A percentile compares a stretch with the other conserved stretches of the same genome.
These are phyloP conservation scores for Galeruca laticollis DNA, from an alignment of 2,888 invertebrate genomes.

Conservation along the genomic window DNA sequence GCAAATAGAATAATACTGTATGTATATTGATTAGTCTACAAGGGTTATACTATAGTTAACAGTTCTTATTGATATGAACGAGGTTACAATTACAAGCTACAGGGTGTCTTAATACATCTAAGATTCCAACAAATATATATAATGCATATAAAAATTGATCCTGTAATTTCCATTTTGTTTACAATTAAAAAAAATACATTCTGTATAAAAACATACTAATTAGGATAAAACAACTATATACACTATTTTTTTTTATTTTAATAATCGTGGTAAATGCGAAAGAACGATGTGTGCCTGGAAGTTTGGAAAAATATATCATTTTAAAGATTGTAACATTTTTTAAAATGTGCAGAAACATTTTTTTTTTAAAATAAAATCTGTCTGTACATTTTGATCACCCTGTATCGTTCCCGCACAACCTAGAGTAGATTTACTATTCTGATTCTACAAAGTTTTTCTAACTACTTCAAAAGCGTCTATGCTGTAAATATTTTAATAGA, in stretches of 20 bases:
- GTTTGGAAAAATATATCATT: conserved; percentile 20
- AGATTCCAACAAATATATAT: neutral
- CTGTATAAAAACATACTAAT: neutral
- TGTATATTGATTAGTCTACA: conserved; percentile 37
- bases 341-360: conserved; percentile 21
- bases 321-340: conserved; percentile 7
- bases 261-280: neutral
- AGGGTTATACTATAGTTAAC: conserved; percentile 36
- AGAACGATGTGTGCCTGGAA: neutral
- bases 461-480: conserved; percentile 20
- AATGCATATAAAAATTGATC: too few relatives aligned
- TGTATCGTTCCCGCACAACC: conserved; percentile 34
- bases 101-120: conserved; percentile 24
- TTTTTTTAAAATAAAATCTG: neutral
- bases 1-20: conserved; percentile 40
- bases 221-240: conserved; percentile 9
- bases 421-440: conserved; percentile 18
- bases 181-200: neutral
- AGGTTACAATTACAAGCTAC: conserved; percentile 32
- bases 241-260: neutral
- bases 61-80: conserved; percentile 43
- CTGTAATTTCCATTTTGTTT: neutral
- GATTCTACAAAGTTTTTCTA: neutral
- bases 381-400: conserved; percentile 31
- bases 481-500: conserved; percentile 18